Conservation (phyloP, 1,140 invertebrate genomes). For the Zaprionus nigranus region DNA sequence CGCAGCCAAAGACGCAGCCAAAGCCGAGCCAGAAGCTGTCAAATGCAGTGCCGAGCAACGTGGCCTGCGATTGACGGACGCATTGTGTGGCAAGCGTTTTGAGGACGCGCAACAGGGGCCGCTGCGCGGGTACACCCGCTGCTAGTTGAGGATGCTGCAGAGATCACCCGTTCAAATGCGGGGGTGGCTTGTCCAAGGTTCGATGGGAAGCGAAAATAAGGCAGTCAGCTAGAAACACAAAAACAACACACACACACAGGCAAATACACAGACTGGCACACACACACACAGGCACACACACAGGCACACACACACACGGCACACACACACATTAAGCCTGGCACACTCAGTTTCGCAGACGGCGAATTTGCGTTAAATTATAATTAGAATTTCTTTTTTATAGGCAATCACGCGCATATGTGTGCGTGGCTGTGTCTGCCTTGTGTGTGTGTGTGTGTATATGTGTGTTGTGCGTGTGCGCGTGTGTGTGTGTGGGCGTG, state of each 20-base stretch:
- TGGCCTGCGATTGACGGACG: slow-evolving; percentile 75
- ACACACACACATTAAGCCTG: too few species aligned
- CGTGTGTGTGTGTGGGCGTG: slow-evolving; percentile 32
- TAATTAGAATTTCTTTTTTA: slow-evolving; percentile 83
- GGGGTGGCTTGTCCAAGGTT: slow-evolving; percentile 60
- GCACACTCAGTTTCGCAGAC: slow-evolving; percentile 48
- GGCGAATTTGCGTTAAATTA: slow-evolving; percentile 80
- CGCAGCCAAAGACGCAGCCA: slow-evolving; percentile 14
- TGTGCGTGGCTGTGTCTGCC: slow-evolving; percentile 39
- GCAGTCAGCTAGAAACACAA: slow-evolving; percentile 50
- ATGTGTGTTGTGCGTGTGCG: slow-evolving; percentile 36
- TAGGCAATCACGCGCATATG: slow-evolving; percentile 67
- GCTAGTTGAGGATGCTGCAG: not conserved
- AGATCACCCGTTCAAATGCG: slow-evolving; percentile 27
- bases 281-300: too few species aligned
- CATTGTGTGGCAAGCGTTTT: slow-evolving; percentile 77
- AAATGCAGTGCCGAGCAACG: slow-evolving; percentile 50
- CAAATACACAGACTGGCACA: too few species aligned
- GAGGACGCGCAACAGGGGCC: slow-evolving; percentile 73
- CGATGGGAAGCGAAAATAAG: slow-evolving; percentile 67
- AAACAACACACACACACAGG: slow-evolving; percentile 11
- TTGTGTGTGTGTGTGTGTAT: slow-evolving; percentile 1
- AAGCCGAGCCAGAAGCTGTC: slow-evolving; percentile 61
- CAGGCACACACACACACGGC: too few species aligned
- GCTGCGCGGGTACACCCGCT: not conserved